A percentile compares a stretch with the other conserved stretches of the same genome.
phyloP scores from a whole-genome alignment of 1,140 invertebrate species.

The Zaprionus lachaisei region DNA sequence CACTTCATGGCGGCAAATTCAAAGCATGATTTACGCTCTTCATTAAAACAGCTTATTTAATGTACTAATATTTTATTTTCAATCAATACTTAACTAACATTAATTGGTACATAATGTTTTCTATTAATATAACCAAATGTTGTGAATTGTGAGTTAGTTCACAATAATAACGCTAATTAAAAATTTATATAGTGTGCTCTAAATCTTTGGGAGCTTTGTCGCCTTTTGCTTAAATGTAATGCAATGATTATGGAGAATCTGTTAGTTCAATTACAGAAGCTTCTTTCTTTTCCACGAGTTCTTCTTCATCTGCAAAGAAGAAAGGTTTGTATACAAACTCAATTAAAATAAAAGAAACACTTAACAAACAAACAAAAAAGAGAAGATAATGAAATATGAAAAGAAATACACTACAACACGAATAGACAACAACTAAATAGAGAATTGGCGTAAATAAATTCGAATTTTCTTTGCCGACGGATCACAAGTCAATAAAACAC shows the following conservation, averaged over 20 bases:
- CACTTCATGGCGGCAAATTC: conserved; percentile 1
- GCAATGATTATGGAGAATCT: conserved; percentile 59
- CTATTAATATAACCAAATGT: conserved; percentile 8
- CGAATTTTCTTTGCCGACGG: background rate
- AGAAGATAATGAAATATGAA: conserved; percentile 13
- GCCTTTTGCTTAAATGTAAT: conserved; percentile 11
- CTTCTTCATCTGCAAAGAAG: conserved; percentile 61
- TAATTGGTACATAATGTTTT: conserved; percentile 26
- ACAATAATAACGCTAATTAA: conserved; percentile 7
- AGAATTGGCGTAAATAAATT: conserved; percentile 37
- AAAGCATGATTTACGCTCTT: background rate
- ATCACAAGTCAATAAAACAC: conserved; percentile 41
- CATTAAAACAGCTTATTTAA: background rate
- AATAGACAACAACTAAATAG: conserved; percentile 19
- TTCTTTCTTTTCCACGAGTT: conserved; percentile 52
- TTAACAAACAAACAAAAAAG: conserved; percentile 21
- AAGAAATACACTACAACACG: background rate
- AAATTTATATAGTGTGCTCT: conserved; percentile 19
- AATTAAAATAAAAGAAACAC: conserved; percentile 55
- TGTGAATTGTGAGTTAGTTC: conserved; percentile 26
- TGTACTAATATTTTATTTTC: conserved; percentile 22
- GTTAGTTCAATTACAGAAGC: conserved; percentile 67
- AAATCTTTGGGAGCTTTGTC: conserved; percentile 57
- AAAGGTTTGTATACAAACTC: conserved; percentile 31
- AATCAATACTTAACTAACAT: conserved; percentile 15